These are phyloP conservation scores for Drosophila mettleri DNA, from an alignment of 2,888 invertebrate genomes.

Conservation along the genomic window DNA sequence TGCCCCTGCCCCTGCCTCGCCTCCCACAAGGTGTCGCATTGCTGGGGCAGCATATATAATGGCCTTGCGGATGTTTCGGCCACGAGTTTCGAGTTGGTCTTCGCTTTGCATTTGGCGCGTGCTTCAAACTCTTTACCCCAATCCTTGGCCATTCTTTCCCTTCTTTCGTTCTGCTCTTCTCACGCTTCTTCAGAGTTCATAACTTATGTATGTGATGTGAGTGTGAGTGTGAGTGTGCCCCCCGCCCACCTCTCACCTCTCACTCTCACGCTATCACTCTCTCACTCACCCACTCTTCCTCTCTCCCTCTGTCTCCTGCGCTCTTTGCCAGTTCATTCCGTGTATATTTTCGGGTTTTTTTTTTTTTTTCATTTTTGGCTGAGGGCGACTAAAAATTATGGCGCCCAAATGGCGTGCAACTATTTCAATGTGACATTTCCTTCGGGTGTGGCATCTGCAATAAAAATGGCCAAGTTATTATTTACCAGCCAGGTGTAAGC, in stretches of 20 bases:
- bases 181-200: constrained; percentile 41
- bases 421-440: constrained; percentile 46
- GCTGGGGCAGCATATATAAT: constrained; percentile 40
- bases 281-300: background rate
- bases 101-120: constrained; percentile 55
- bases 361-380: background rate
- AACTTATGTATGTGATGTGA: constrained; percentile 56
- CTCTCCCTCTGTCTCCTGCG: background rate
- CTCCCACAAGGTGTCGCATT: constrained; percentile 33
- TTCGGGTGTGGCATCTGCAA: constrained; percentile 33
- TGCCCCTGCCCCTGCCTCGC: background rate
- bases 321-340: background rate
- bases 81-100: background rate
- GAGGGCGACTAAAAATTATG: constrained; percentile 44
- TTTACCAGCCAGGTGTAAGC: constrained; percentile 50
- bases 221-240: too few relatives aligned
- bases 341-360: constrained; percentile 6
- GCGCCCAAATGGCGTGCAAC: constrained; percentile 57
- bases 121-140: constrained; percentile 29
- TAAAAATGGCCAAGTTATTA: constrained; percentile 59
- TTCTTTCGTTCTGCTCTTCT: constrained; percentile 10
- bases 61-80: constrained; percentile 25
- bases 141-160: background rate
- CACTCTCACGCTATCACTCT: background rate
- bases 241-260: too few relatives aligned